Conservation (phyloP, 2,797 vertebrate genomes). For the Poeciliopsis gracilis region DNA sequence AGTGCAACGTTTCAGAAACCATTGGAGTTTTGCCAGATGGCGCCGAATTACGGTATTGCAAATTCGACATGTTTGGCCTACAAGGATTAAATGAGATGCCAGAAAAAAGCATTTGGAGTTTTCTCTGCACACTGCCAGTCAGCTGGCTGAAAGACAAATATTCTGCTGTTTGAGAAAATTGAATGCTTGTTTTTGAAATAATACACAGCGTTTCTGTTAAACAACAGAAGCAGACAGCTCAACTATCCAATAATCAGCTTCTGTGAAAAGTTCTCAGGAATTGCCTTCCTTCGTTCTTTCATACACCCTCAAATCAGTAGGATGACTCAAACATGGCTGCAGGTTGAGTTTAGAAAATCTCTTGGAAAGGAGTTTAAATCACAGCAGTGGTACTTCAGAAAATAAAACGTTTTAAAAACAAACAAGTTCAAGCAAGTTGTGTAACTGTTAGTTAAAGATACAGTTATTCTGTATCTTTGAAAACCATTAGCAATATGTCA, state of each 20-base stretch:
- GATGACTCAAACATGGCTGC: background rate
- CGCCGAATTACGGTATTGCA: too few relatives aligned
- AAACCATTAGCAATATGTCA: conserved; percentile 31
- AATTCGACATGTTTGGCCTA: too few relatives aligned
- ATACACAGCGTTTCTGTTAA: background rate
- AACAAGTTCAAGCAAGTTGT: background rate
- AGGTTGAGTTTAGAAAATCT: background rate
- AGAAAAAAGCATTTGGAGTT: background rate
- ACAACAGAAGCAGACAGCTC: background rate
- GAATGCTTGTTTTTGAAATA: background rate
- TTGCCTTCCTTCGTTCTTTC: background rate
- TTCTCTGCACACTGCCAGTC: background rate
- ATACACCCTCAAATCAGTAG: background rate
- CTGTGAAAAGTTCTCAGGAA: background rate
- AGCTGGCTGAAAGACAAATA: background rate
- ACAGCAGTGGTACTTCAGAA: background rate
- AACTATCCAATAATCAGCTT: background rate
- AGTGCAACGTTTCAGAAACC: too few relatives aligned
- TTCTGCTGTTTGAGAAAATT: background rate
- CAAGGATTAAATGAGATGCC: background rate
- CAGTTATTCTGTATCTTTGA: conserved; percentile 13
- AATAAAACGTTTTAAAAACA: background rate
- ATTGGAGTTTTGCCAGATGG: too few relatives aligned
- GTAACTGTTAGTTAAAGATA: background rate
- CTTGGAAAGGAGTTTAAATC: background rate